These are phyloP conservation scores for Emmelina monodactyla DNA, from an alignment of 2,888 invertebrate genomes.

Conservation along the genomic window DNA sequence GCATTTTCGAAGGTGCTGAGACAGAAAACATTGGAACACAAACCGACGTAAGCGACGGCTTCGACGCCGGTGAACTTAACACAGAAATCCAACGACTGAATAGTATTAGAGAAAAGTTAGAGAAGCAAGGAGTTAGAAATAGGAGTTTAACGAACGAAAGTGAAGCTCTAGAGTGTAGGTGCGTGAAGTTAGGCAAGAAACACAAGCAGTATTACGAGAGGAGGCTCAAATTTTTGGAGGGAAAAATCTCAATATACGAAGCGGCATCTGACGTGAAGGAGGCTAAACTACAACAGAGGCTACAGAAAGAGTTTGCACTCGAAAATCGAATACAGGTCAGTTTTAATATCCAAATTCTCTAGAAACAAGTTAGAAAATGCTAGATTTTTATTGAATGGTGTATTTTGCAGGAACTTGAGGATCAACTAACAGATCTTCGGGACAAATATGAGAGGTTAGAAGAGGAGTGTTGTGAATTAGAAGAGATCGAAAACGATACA, in stretches of 20 bases:
- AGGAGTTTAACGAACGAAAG: conserved; percentile 46
- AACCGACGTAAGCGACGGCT: conserved; percentile 64
- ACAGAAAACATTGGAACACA: conserved; percentile 58
- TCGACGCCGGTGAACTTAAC: conserved; percentile 62
- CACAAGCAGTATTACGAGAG: conserved; percentile 73
- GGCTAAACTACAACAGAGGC: conserved; percentile 67
- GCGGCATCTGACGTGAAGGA: conserved; percentile 70
- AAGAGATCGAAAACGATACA: conserved; percentile 80
- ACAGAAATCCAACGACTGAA: conserved; percentile 71
- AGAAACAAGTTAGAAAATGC: too few species aligned
- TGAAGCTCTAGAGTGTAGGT: conserved; percentile 55
- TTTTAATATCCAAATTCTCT: too few species aligned
- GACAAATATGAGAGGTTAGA: conserved; percentile 71
- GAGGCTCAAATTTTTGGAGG: conserved; percentile 69
- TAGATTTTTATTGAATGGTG: too few species aligned
- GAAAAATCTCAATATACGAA: conserved; percentile 71
- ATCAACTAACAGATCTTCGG: conserved; percentile 64
- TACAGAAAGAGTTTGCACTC: conserved; percentile 68
- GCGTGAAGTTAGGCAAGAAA: conserved; percentile 62
- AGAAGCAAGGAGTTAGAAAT: conserved; percentile 64
- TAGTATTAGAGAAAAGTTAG: conserved; percentile 69
- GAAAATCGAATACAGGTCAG: conserved; percentile 57
- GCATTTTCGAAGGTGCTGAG: conserved; percentile 73
- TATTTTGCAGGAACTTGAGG: conserved; percentile 55
- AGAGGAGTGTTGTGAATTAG: conserved; percentile 77